These are phyloP conservation scores for Clusia tigrina DNA, from an alignment of 2,888 invertebrate genomes.

Conservation along the genomic window DNA sequence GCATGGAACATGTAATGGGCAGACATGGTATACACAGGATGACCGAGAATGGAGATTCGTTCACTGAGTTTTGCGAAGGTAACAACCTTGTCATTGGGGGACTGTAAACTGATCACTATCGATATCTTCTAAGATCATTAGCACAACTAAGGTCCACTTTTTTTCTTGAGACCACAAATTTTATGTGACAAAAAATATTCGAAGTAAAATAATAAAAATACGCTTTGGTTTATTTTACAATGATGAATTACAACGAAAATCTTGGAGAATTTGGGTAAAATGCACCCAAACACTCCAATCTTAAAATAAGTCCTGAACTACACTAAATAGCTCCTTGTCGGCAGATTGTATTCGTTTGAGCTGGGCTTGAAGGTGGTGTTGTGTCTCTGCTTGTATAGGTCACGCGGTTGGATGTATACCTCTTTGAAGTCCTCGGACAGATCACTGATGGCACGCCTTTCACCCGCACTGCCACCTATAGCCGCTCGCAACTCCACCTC, in stretches of 20 bases:
- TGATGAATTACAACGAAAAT: conserved; percentile 9
- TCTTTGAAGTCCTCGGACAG: conserved; percentile 53
- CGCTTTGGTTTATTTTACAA: conserved; percentile 22
- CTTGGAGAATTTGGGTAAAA: not conserved
- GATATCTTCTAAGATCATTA: too few relatives aligned
- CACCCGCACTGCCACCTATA: conserved; percentile 26
- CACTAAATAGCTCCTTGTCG: conserved; percentile 58
- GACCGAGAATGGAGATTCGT: too few relatives aligned
- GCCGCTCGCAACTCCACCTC: conserved; percentile 49
- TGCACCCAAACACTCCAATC: not conserved
- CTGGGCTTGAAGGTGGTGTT: conserved; percentile 60
- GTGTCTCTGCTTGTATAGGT: conserved; percentile 57
- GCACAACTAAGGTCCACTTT: too few relatives aligned
- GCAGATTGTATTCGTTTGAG: conserved; percentile 55
- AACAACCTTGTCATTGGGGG: too few relatives aligned
- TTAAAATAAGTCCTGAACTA: conserved; percentile 27
- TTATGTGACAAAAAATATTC: too few relatives aligned
- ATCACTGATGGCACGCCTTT: conserved; percentile 35
- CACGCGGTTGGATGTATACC: conserved; percentile 59
- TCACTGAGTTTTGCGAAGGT: too few relatives aligned
- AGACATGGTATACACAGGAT: too few relatives aligned
- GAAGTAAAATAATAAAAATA: conserved; percentile 13
- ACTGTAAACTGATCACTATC: too few relatives aligned
- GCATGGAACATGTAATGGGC: too few relatives aligned
- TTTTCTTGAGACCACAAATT: too few relatives aligned